A percentile compares a stretch with the other conserved stretches of the same genome.
phyloP scores from a whole-genome alignment of 2,797 vertebrate species.

The Babyrousa celebensis region DNA sequence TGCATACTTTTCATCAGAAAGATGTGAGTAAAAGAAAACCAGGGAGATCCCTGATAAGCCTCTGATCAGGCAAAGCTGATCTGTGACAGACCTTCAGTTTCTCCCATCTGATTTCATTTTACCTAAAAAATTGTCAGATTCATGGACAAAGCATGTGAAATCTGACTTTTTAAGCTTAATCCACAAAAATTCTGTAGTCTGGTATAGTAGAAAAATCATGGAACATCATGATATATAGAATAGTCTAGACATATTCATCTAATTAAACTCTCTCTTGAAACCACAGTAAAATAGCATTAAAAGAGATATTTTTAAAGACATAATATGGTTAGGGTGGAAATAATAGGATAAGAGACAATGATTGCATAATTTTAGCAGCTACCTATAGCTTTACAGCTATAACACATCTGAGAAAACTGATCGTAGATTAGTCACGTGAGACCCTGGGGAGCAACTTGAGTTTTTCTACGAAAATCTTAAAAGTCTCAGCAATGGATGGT shows the following conservation, averaged over 20 bases:
- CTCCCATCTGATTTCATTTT: conserved; percentile 1
- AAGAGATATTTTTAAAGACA: neutral
- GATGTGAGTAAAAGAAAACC: neutral
- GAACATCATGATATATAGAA: neutral
- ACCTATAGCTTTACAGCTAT: neutral
- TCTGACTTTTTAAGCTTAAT: conserved; percentile 40
- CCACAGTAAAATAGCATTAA: neutral
- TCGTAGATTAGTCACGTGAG: neutral
- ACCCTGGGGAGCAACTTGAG: neutral
- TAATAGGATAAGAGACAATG: neutral
- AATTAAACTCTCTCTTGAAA: neutral
- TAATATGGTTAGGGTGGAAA: neutral
- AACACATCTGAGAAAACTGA: neutral
- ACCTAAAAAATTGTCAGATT: conserved; percentile 28
- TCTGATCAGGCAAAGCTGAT: neutral
- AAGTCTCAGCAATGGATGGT: neutral
- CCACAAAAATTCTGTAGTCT: neutral
- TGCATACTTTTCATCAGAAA: conserved; percentile 3
- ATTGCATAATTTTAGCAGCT: neutral
- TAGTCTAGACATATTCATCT: neutral
- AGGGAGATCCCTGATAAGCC: neutral
- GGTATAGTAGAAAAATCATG: conserved; percentile 4
- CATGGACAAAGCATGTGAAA: neutral
- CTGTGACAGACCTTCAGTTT: neutral
- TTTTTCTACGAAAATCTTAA: neutral